These are phyloP conservation scores for Falco columbarius DNA, from an alignment of 2,797 vertebrate genomes.

Conservation along the genomic window DNA sequence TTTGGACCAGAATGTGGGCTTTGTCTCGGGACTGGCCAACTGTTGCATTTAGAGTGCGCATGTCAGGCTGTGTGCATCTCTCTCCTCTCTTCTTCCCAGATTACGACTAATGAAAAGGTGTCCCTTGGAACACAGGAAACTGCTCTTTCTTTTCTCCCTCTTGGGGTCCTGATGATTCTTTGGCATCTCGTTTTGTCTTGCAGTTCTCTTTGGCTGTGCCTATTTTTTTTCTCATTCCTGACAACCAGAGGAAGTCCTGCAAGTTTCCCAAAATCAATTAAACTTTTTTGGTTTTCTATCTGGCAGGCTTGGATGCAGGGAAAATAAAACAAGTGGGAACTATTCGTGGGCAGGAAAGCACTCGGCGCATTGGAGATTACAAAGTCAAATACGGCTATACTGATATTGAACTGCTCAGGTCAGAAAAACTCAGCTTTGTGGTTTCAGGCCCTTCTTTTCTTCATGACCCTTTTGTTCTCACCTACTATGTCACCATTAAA, in stretches of 20 bases:
- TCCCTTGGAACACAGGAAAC: not conserved
- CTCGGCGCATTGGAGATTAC: slow-evolving; percentile 92
- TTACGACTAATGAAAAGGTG: not conserved
- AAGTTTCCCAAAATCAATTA: not conserved
- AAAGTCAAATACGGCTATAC: slow-evolving; percentile 93
- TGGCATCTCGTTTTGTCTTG: not conserved
- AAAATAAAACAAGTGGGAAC: slow-evolving; percentile 89
- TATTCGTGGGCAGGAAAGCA: slow-evolving; percentile 92
- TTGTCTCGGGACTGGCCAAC: not conserved
- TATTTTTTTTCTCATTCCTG: not conserved
- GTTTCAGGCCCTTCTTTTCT: not conserved
- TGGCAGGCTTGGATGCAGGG: slow-evolving; percentile 87
- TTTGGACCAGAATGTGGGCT: not conserved
- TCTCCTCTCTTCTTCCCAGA: not conserved
- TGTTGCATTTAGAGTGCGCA: not conserved
- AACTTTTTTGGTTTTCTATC: not conserved
- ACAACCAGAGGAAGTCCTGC: not conserved
- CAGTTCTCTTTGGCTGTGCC: not conserved
- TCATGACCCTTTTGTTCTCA: not conserved
- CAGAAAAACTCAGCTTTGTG: slow-evolving; percentile 12
- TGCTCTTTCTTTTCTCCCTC: not conserved
- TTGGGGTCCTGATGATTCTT: not conserved
- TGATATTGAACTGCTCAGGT: slow-evolving; percentile 95
- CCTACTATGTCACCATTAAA: not conserved
- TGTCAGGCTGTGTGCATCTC: not conserved